A percentile compares a stretch with the other conserved stretches of the same genome.
phyloP scores from a whole-genome alignment of 2,797 vertebrate genomes.

The Gorsachius magnificus region DNA sequence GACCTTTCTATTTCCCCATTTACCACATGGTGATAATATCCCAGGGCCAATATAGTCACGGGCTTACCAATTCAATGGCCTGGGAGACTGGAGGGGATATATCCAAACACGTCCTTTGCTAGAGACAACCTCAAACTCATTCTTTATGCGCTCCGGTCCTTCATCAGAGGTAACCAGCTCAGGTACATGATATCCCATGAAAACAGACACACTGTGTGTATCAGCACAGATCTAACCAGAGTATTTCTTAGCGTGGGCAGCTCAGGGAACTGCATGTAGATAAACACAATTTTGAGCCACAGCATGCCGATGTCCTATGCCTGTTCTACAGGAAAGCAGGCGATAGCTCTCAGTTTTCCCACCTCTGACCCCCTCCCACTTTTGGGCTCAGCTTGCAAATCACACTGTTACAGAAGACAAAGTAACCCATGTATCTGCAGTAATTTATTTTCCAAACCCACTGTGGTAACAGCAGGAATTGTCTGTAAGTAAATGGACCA shows the following conservation, averaged over 20 bases:
- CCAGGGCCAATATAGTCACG: neutral
- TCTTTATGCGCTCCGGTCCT: neutral
- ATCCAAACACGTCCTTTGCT: neutral
- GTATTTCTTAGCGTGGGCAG: neutral
- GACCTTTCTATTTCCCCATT: neutral
- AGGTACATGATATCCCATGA: neutral
- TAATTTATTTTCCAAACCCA: neutral
- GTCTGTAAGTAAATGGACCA: neutral
- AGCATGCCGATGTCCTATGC: neutral
- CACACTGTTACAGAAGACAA: neutral
- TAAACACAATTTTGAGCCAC: neutral
- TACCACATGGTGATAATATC: neutral
- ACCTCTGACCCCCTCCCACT: neutral
- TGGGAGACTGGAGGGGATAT: neutral
- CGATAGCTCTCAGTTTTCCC: neutral
- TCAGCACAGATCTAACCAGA: neutral
- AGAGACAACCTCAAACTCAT: neutral
- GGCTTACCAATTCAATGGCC: too few species aligned
- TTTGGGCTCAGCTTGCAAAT: neutral
- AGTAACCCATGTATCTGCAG: neutral
- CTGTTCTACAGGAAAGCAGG: neutral
- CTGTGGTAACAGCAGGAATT: neutral
- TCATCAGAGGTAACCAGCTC: neutral
- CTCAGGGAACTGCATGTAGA: neutral
- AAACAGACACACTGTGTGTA: fast-evolving